phyloP scores from a whole-genome alignment of 2,888 invertebrate genomes.

The Catonia carolina region DNA sequence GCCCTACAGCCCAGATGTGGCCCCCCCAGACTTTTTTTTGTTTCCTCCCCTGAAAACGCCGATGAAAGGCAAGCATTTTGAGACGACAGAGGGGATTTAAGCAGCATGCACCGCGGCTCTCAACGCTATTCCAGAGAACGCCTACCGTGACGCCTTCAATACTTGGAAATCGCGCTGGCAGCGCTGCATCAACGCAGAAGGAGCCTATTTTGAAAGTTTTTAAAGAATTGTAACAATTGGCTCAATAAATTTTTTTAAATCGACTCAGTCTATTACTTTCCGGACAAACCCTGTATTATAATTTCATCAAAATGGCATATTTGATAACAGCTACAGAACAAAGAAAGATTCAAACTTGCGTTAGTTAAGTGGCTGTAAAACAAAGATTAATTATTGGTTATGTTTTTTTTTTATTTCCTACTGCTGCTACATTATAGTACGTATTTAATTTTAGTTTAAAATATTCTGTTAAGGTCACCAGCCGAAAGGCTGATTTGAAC shows the following conservation, averaged over 20 bases:
- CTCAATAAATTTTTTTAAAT: neutral
- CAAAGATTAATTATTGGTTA: too few relatives aligned
- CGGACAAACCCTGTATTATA: too few relatives aligned
- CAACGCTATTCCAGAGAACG: slow-evolving; percentile 31
- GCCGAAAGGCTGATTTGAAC: too few relatives aligned
- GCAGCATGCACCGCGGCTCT: slow-evolving; percentile 29
- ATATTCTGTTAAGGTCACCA: too few relatives aligned
- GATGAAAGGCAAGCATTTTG: neutral
- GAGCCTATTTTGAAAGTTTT: slow-evolving; percentile 30
- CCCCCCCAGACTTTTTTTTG: slow-evolving; percentile 9
- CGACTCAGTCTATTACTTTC: too few relatives aligned
- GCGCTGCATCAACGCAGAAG: slow-evolving; percentile 31
- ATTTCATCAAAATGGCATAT: too few relatives aligned
- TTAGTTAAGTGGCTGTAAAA: too few relatives aligned
- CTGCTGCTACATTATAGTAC: too few relatives aligned
- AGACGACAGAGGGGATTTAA: neutral
- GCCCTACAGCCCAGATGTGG: slow-evolving; percentile 19
- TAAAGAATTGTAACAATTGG: neutral
- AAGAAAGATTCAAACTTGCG: too few relatives aligned
- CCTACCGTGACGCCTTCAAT: slow-evolving; percentile 31
- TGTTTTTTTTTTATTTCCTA: too few relatives aligned
- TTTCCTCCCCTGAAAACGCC: slow-evolving; percentile 15
- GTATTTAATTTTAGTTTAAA: too few relatives aligned
- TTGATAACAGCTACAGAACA: too few relatives aligned
- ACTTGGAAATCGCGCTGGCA: slow-evolving; percentile 31